These are phyloP conservation scores for Drosophila paramelanica DNA, from an alignment of 2,888 invertebrate genomes.

Conservation along the genomic window DNA sequence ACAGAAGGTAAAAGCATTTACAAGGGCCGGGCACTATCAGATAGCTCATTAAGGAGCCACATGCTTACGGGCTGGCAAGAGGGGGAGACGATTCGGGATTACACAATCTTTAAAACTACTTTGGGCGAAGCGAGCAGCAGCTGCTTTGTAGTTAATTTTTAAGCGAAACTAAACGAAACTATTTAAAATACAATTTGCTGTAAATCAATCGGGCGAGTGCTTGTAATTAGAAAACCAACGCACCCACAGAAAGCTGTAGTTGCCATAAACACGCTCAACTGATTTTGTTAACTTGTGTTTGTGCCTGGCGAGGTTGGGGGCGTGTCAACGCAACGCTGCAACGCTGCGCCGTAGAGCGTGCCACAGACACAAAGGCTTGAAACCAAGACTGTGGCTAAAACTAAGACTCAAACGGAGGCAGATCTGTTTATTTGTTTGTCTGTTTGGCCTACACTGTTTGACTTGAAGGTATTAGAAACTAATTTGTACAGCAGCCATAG, in stretches of 20 bases:
- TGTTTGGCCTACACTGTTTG: slow-evolving; percentile 65
- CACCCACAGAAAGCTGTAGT: slow-evolving; percentile 4
- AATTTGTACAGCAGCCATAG: slow-evolving; percentile 69
- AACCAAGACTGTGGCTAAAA: slow-evolving; percentile 22
- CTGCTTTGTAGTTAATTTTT: slow-evolving; percentile 56
- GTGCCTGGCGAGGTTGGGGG: slow-evolving; percentile 15
- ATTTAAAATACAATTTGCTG: slow-evolving; percentile 77
- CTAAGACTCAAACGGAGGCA: slow-evolving; percentile 20
- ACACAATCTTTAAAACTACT: slow-evolving; percentile 53
- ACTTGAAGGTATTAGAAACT: slow-evolving; percentile 82
- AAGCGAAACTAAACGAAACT: slow-evolving; percentile 66
- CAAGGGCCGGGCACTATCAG: slow-evolving; percentile 29
- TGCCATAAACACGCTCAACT: slow-evolving; percentile 64
- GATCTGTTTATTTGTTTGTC: slow-evolving; percentile 51
- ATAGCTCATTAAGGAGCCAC: slow-evolving; percentile 70
- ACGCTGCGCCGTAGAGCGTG: background rate
- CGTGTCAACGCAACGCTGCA: slow-evolving; percentile 42
- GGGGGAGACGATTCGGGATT: slow-evolving; percentile 35
- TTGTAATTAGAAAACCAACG: slow-evolving; percentile 67
- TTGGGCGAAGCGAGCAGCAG: slow-evolving; percentile 18
- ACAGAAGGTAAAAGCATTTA: slow-evolving; percentile 11
- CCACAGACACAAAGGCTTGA: slow-evolving; percentile 9
- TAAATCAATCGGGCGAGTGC: slow-evolving; percentile 70
- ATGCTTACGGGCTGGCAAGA: slow-evolving; percentile 34
- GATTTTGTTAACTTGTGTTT: slow-evolving; percentile 63